Conservation (phyloP, 1,140 invertebrate species). For the Penaeus vannamei region DNA sequence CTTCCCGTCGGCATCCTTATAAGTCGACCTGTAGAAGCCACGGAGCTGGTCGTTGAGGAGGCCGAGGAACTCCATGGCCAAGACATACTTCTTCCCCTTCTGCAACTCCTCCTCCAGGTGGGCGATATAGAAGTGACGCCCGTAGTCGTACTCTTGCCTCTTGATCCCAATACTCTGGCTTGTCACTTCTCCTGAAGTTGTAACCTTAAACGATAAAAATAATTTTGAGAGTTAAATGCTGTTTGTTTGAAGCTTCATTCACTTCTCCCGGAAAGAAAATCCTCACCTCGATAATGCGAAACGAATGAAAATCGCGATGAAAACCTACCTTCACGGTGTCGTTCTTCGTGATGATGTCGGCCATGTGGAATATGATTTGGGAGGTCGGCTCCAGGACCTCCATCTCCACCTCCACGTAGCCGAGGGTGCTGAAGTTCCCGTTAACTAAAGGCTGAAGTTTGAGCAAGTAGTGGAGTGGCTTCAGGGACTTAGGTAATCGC, state of each 20-base stretch:
- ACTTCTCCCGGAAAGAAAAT: too few species aligned
- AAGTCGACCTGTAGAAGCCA: conserved; percentile 66
- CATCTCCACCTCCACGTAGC: conserved; percentile 72
- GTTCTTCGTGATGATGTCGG: conserved; percentile 57
- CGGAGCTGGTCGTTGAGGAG: conserved; percentile 64
- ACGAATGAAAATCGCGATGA: neutral
- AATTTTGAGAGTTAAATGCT: too few species aligned
- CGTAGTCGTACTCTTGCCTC: conserved; percentile 73
- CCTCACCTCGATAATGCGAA: neutral
- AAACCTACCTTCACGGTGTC: conserved; percentile 48
- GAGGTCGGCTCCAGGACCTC: conserved; percentile 55
- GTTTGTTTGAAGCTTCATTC: too few species aligned
- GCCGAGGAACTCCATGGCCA: conserved; percentile 72
- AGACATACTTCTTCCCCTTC: conserved; percentile 78
- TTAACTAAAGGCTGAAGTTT: conserved; percentile 80
- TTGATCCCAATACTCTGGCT: neutral
- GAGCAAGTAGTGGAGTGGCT: conserved; percentile 77
- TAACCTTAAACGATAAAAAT: neutral
- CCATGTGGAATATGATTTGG: conserved; percentile 60
- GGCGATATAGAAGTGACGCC: conserved; percentile 83
- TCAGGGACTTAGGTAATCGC: conserved; percentile 67
- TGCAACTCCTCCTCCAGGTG: conserved; percentile 76
- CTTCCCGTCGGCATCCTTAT: conserved; percentile 31
- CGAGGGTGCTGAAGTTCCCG: conserved; percentile 77
- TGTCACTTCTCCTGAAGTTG: neutral